These are phyloP conservation scores for Auanema freiburgensis DNA, from an alignment of 2,888 invertebrate genomes.

Conservation along the genomic window DNA sequence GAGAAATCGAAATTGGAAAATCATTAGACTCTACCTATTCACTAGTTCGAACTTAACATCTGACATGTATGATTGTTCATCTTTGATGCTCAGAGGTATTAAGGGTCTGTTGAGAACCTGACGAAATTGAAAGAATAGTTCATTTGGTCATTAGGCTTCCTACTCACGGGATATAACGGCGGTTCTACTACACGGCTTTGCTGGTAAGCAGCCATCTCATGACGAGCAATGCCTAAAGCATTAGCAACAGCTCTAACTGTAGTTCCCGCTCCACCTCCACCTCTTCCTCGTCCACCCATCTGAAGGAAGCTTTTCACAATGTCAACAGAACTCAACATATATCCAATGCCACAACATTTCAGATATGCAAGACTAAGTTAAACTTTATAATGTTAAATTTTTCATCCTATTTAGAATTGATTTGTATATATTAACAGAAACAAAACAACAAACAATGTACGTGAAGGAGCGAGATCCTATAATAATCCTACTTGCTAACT, in stretches of 20 bases:
- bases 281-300: constrained; percentile 39
- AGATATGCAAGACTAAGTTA: background rate
- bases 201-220: constrained; percentile 51
- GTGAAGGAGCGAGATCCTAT: background rate
- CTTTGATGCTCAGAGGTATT: constrained; percentile 10
- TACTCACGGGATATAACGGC: constrained; percentile 55
- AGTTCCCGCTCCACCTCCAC: constrained; percentile 28
- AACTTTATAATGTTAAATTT: background rate
- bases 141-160: background rate
- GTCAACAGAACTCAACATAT: background rate
- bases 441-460: background rate
- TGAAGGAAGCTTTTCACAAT: constrained; percentile 8
- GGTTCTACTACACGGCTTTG: constrained; percentile 47
- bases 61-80: constrained; percentile 49
- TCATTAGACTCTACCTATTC: constrained; percentile 16
- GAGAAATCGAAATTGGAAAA: no score
- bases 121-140: background rate
- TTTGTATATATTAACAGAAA: no score
- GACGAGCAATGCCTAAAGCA: constrained; percentile 55
- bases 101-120: constrained; percentile 13
- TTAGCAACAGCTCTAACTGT: constrained; percentile 51
- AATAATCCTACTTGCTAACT: background rate
- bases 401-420: no score
- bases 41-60: constrained; percentile 45
- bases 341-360: background rate